These are phyloP conservation scores for Drosophila mimetica DNA, from an alignment of 2,888 invertebrate species.

Conservation along the genomic window DNA sequence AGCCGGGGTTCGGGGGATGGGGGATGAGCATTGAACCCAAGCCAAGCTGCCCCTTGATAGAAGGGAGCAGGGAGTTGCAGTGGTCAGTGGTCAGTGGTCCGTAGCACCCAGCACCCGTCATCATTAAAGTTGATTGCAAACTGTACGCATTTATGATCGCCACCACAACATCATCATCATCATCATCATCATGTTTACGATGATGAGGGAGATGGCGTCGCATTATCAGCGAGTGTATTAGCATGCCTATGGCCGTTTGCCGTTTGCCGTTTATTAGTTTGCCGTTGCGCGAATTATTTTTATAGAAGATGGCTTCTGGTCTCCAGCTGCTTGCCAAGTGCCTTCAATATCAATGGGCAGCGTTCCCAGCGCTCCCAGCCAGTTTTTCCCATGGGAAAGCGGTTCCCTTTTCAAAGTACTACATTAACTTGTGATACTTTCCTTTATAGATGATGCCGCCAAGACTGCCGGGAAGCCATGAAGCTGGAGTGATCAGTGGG, in stretches of 20 bases:
- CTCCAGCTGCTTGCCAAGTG: slow-evolving; percentile 25
- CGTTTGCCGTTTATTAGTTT: slow-evolving; percentile 70
- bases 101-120: slow-evolving; percentile 26
- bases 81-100: neutral
- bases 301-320: slow-evolving; percentile 18
- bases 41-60: slow-evolving; percentile 7
- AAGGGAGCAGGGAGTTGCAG: neutral
- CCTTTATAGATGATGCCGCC: slow-evolving; percentile 50
- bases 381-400: slow-evolving; percentile 8
- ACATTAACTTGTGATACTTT: too few relatives aligned
- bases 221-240: slow-evolving; percentile 38
- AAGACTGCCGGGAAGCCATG: slow-evolving; percentile 40
- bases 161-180: slow-evolving; percentile 17
- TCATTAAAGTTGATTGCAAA: slow-evolving; percentile 77
- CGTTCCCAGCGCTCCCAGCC: neutral
- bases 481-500: slow-evolving; percentile 38
- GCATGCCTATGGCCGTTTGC: slow-evolving; percentile 55
- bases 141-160: slow-evolving; percentile 73
- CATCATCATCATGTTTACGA: neutral
- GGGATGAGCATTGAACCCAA: slow-evolving; percentile 29
- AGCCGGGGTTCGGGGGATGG: neutral
- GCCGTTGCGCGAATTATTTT: slow-evolving; percentile 69
- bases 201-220: slow-evolving; percentile 38
- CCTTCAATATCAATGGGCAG: neutral
- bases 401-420: too few relatives aligned